Conservation (phyloP, 1,140 invertebrate species). For the Gryon sp. region DNA sequence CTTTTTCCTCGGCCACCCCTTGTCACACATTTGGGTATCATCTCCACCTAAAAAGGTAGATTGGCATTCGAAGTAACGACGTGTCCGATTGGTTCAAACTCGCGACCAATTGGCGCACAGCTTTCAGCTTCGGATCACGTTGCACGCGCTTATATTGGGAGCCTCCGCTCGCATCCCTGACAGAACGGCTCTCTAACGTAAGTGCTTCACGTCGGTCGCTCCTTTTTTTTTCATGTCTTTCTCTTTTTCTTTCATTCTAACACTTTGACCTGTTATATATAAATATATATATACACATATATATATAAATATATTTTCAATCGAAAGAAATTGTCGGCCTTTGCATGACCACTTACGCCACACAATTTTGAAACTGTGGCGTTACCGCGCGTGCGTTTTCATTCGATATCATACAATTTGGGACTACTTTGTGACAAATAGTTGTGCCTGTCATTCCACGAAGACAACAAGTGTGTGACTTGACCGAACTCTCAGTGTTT, state of each 20-base stretch:
- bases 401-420: too few relatives aligned
- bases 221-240: conserved; percentile 8
- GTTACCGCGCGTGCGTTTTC: too few relatives aligned
- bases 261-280: conserved; percentile 7
- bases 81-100: conserved; percentile 74
- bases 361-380: too few relatives aligned
- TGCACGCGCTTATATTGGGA: conserved; percentile 92
- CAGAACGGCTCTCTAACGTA: conserved; percentile 96
- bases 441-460: conserved; percentile 4
- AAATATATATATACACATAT: too few relatives aligned
- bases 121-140: conserved; percentile 86
- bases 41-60: conserved; percentile 80
- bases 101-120: conserved; percentile 76
- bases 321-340: neutral
- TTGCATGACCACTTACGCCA: too few relatives aligned
- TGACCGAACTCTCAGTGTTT: conserved; percentile 13
- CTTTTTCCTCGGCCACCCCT: conserved; percentile 72
- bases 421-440: conserved; percentile 17
- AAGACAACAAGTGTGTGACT: conserved; percentile 27
- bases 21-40: conserved; percentile 77
- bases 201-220: conserved; percentile 82
- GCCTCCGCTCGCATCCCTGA: conserved; percentile 83
- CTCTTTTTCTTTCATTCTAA: conserved; percentile 14
- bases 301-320: too few relatives aligned
- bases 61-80: conserved; percentile 78